Evolutionary conservation across 2,113 vertebrate species (phyloP), one percentile per base, ranked within the genome.

Genomic region (Anthoscopus minutus): DNA sequence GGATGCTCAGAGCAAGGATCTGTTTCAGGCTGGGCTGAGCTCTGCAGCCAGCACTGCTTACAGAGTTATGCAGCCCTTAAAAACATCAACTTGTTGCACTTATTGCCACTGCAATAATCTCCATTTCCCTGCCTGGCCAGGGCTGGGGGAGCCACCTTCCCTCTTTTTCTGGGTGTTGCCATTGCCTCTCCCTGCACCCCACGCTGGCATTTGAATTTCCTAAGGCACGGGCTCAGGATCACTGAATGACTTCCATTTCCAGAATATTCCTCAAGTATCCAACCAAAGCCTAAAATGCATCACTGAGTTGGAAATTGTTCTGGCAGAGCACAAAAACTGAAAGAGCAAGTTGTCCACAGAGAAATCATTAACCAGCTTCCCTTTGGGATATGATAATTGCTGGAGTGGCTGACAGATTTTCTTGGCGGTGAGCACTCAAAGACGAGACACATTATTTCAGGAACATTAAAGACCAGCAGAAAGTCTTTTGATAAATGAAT

Each of bases 401-500:
- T 92, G 86, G 90, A 94, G 90, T 35, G 76, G 60, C 60, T 92
- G 94, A 95, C 88, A 81, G 93, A 69, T 92, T 92, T 86, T 90
- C 93, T 86, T 94, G 94, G 89, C 56, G 0, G 20, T 10, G 70
- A 74, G 80, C 65, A 33, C 95, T 93, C 72, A 9, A 71, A 93
- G 90, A 86, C 1, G 0, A 95, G 93, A 70, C 88, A 77, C 42
- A 40, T 78, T 88, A 81, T 90, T 95, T 61, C 72, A 89, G 91
- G 92, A 93, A 67, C 90, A 92, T 78, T 88, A 84, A 74, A 79
- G 96, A 83, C 72, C 64, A 96, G 79, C 84, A 92, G 87, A 86
- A 96, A 78, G 51, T 88, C 93, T 89, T 88, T 83, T 94, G 96
- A 92, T 83, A 88, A 89, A 93, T 71, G 82, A 88, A 79, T 42